Evolutionary conservation across 2,113 vertebrate species (phyloP), one percentile per base, ranked within the genome.

Genomic region (Paramormyrops kingsleyae): DNA sequence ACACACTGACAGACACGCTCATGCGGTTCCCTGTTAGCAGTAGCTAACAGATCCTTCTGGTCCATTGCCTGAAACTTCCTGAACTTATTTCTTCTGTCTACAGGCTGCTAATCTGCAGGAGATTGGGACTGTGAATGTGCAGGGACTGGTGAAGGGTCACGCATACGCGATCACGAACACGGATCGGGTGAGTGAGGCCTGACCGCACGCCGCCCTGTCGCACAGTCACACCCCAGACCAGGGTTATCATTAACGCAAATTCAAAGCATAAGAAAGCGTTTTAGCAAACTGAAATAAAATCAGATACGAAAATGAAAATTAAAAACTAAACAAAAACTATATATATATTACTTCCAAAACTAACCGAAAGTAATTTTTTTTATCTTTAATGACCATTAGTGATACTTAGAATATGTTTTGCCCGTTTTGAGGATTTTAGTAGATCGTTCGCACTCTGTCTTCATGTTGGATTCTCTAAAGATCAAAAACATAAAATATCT

Each of bases 101-200:
- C 93, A 97, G 96, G 96, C 95, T 74, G 91, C 46, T 6, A 95
- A 2, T 88, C 84, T 90, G 62, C 44, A 1, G 8, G 96, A 97
- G 2, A 88, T 96, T 2, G 94, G 95, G 6, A 92, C 91, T 49
- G 94, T 96, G 91, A 96, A 94, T 0, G 87, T 74, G 74, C 89
- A 96, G 0, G 96, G 96, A 12, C 92, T 97, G 90, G 89, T 97
- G 35, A 95, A 92, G 91, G 96, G 96, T 83, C 96, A 97, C 0
- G 96, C 96, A 1, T 97, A 97, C 5, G 94, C 96, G 44, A 96
- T 97, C 91, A 95, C 95, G 0, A 94, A 94, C 89, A 94, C 94
- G 0, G 93, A 95, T 86, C 94, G 93, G 95, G 96, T 92, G 35
- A 80, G 74, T 92, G 35, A 42, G 74, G 35, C 31, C 74, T 35